A percentile compares a stretch with the other conserved stretches of the same genome.
Conservation (phyloP, 2,888 invertebrate genomes). For the Patella pellucida region DNA sequence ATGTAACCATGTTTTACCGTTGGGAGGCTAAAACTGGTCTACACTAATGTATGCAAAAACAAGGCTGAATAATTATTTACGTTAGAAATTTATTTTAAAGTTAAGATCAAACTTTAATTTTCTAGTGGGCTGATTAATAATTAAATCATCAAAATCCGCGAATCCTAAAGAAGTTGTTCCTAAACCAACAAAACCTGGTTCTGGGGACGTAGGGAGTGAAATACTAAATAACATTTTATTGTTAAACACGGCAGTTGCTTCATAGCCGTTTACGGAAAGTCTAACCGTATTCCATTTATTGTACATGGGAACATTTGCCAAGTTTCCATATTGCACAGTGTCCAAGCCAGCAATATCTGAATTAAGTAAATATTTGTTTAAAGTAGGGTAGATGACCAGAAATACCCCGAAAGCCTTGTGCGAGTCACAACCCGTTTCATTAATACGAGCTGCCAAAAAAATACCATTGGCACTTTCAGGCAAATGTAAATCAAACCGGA, state of each 20-base stretch:
- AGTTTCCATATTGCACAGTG: neutral
- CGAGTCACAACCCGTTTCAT: constrained; percentile 13
- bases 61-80: too few species aligned
- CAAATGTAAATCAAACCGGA: neutral
- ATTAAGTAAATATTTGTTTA: neutral
- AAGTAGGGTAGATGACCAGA: constrained; percentile 9
- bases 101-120: too few species aligned
- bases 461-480: neutral
- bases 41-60: too few species aligned
- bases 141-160: constrained; percentile 65
- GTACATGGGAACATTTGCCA: neutral
- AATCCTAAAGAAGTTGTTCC: constrained; percentile 62
- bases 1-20: too few species aligned
- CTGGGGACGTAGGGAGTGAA: constrained; percentile 33
- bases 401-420: constrained; percentile 7
- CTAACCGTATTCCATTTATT: neutral
- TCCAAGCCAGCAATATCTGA: constrained; percentile 6
- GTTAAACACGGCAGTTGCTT: constrained; percentile 47
- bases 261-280: constrained; percentile 16
- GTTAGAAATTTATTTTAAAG: too few species aligned
- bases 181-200: constrained; percentile 60
- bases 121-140: too few species aligned
- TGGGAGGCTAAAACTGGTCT: too few species aligned
- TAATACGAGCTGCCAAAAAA: constrained; percentile 13
- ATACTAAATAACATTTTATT: constrained; percentile 42